Percentiles rank a stretch among this genome's conserved stretches.
phyloP scores from a whole-genome alignment of 2,113 vertebrate species.

The Lampris megalopsis region DNA sequence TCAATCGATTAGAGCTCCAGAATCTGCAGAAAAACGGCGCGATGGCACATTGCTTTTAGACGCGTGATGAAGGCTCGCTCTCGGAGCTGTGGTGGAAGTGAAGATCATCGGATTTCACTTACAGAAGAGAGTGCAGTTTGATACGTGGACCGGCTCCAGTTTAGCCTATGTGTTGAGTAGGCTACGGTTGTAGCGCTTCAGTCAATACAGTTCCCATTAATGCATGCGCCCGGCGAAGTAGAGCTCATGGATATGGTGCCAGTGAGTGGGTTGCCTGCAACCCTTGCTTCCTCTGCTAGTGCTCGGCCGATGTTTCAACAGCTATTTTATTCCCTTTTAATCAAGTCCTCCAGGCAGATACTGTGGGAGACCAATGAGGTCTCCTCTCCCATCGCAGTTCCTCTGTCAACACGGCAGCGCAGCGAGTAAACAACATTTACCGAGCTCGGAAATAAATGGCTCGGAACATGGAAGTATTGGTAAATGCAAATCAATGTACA shows the following conservation, averaged over 20 bases:
- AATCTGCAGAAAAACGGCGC: not conserved
- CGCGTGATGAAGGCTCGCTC: not conserved
- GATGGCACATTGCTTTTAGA: not conserved
- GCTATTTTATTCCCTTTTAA: constrained; percentile 76
- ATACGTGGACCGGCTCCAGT: constrained; percentile 17
- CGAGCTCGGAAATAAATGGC: constrained; percentile 42
- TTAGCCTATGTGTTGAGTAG: constrained; percentile 27
- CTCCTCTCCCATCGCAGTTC: constrained; percentile 51
- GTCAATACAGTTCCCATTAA: constrained; percentile 53
- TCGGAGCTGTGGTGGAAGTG: not conserved
- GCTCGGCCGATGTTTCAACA: constrained; percentile 66
- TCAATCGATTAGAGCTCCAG: constrained; percentile 24
- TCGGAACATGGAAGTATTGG: constrained; percentile 41
- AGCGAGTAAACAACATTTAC: constrained; percentile 49
- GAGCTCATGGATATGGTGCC: constrained; percentile 61
- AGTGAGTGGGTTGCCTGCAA: constrained; percentile 72
- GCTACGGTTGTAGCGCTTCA: constrained; percentile 8
- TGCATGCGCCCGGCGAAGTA: constrained; percentile 53
- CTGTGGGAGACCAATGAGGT: constrained; percentile 58
- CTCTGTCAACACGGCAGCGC: constrained; percentile 48
- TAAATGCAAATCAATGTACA: constrained; percentile 48
- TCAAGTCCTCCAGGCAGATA: constrained; percentile 75
- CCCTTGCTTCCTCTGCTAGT: constrained; percentile 68
- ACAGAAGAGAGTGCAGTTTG: constrained; percentile 12
- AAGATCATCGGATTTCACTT: constrained; percentile 8